Percentiles rank a stretch among this genome's conserved stretches.
These are phyloP conservation scores for Beris chalybata DNA, from an alignment of 2,888 invertebrate genomes.

Conservation along the genomic window DNA sequence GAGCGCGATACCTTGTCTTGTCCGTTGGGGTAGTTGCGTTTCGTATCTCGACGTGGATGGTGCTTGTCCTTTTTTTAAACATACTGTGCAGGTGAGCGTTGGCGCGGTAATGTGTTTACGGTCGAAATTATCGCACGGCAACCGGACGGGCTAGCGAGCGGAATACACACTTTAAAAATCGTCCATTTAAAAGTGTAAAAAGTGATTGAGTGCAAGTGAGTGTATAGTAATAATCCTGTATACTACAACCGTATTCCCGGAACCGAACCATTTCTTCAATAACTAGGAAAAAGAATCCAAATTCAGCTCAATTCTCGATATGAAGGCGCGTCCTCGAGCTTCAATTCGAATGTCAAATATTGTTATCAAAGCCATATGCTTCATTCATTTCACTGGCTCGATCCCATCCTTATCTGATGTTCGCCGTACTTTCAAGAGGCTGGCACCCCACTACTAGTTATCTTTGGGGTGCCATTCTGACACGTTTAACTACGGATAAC, in stretches of 20 bases:
- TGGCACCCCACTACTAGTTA: slow-evolving; percentile 19
- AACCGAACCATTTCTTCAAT: no score
- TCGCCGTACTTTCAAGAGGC: slow-evolving; percentile 2
- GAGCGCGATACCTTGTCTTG: slow-evolving; percentile 20
- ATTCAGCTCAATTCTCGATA: not conserved
- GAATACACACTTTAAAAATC: no score
- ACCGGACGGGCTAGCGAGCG: no score
- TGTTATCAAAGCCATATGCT: slow-evolving; percentile 27
- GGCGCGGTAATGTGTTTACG: slow-evolving; percentile 25
- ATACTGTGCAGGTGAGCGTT: not conserved
- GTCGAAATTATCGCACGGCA: not conserved
- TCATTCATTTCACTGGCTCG: slow-evolving; percentile 9
- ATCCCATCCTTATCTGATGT: not conserved
- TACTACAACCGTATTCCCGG: no score
- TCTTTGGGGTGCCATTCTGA: slow-evolving; percentile 30
- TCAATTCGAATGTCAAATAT: slow-evolving; percentile 1
- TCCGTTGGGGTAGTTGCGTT: slow-evolving; percentile 34
- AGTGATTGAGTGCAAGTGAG: slow-evolving; percentile 17
- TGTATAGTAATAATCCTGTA: not conserved
- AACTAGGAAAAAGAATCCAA: no score
- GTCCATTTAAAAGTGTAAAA: not conserved
- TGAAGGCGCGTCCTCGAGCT: not conserved
- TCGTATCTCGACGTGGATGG: slow-evolving; percentile 34
- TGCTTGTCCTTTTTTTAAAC: not conserved
- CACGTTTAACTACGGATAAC: slow-evolving; percentile 29